A percentile compares a stretch with the other conserved stretches of the same genome.
Conservation (phyloP, 2,113 vertebrate species). For the Cnemophilus loriae region DNA sequence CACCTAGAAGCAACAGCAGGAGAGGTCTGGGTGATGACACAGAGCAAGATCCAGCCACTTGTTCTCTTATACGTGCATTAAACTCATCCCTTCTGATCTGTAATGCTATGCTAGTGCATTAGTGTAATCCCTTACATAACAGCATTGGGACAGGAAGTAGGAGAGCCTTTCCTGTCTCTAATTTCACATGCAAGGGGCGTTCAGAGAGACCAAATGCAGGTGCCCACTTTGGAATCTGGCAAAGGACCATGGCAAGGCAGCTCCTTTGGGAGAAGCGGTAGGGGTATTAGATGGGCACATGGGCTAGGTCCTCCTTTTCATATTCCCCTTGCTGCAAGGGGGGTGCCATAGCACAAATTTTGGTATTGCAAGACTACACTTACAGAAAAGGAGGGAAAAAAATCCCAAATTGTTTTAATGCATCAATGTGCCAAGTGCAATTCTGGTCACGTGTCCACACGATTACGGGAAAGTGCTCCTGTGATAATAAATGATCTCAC, state of each 20-base stretch:
- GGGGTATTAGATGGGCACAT: neutral
- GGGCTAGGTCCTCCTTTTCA: neutral
- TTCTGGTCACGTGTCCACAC: neutral
- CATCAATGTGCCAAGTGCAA: conserved; percentile 1
- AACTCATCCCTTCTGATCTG: neutral
- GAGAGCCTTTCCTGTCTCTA: neutral
- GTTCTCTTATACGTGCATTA: neutral
- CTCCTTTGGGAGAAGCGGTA: neutral
- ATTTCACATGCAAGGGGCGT: neutral
- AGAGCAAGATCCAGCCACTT: neutral
- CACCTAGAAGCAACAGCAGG: neutral
- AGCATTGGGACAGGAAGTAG: neutral
- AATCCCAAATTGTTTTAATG: neutral
- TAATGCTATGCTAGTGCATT: neutral
- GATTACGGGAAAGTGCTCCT: conserved; percentile 37
- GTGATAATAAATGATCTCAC: conserved; percentile 52
- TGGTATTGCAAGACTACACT: neutral
- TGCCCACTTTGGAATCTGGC: neutral
- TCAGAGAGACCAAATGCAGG: neutral
- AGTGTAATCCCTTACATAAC: conserved; percentile 15
- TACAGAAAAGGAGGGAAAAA: neutral
- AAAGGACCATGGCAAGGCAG: neutral
- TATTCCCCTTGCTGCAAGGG: neutral
- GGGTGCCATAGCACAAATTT: neutral
- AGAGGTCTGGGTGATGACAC: neutral